Evolutionary conservation across 1,140 invertebrate species (phyloP).

Genomic region (Penaeus japonicus): DNA sequence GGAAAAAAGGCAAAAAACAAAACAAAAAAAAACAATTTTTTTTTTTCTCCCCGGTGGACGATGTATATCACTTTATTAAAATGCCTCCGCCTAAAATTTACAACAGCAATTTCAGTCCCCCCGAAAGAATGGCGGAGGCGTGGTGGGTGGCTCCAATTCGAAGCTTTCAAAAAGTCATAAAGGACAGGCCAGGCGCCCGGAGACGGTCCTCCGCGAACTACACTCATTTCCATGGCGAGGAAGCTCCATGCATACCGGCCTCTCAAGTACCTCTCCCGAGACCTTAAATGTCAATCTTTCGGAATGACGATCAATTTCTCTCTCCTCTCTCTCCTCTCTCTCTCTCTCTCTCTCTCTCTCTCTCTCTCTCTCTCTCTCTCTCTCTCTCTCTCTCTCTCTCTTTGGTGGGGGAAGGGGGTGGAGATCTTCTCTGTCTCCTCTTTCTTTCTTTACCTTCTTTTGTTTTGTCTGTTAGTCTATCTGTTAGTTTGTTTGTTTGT

Average conservation of each 20-base stretch:
- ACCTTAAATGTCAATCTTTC: slow-evolving; percentile 52
- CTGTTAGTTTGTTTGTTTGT: too few relatives aligned
- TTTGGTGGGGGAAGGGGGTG: too few relatives aligned
- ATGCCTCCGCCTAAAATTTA: slow-evolving; percentile 45
- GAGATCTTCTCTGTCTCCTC: too few relatives aligned
- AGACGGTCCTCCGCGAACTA: slow-evolving; percentile 9
- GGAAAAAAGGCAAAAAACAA: background rate
- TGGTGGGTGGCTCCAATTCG: slow-evolving; percentile 31
- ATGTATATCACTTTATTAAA: slow-evolving; percentile 52
- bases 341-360: too few relatives aligned
- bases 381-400: too few relatives aligned
- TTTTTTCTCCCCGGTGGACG: background rate
- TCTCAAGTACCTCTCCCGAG: slow-evolving; percentile 44
- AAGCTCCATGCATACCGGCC: slow-evolving; percentile 48
- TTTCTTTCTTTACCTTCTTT: too few relatives aligned
- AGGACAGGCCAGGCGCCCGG: slow-evolving; percentile 26
- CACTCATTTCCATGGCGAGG: slow-evolving; percentile 39
- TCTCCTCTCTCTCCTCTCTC: background rate
- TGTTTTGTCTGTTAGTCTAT: too few relatives aligned
- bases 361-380: too few relatives aligned
- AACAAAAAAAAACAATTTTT: background rate
- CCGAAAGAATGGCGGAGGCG: slow-evolving; percentile 44
- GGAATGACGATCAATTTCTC: slow-evolving; percentile 54
- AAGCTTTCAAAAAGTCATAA: slow-evolving; percentile 55
- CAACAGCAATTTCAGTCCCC: slow-evolving; percentile 40